Evolutionary conservation across 2,888 invertebrate species (phyloP).

Genomic region (Eudemis profundana): DNA sequence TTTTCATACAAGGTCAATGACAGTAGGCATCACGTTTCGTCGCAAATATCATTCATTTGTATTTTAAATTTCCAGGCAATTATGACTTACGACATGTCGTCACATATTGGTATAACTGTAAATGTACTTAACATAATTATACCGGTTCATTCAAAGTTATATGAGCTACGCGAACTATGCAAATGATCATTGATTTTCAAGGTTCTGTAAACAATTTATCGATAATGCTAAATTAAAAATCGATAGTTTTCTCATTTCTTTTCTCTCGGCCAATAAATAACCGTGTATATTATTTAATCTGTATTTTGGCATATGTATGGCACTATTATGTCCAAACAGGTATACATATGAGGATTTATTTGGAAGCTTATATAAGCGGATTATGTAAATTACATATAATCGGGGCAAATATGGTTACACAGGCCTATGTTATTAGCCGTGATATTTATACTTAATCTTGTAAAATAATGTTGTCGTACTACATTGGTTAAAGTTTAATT

Average conservation of each 20-base stretch:
- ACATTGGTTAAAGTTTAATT: slow-evolving; percentile 3
- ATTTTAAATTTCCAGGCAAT: not conserved
- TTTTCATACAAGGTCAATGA: not conserved
- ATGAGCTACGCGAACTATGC: not conserved
- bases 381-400: slow-evolving; percentile 36
- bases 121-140: not conserved
- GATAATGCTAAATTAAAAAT: slow-evolving; percentile 17
- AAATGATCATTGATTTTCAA: slow-evolving; percentile 11
- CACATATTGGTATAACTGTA: not conserved
- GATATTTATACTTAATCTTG: slow-evolving; percentile 23
- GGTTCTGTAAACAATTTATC: slow-evolving; percentile 5
- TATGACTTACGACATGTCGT: not conserved
- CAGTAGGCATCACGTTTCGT: not conserved
- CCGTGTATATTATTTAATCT: slow-evolving; percentile 36
- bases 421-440: not conserved
- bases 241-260: slow-evolving; percentile 29
- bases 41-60: slow-evolving; percentile 3
- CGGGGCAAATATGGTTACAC: slow-evolving; percentile 25
- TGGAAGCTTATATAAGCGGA: slow-evolving; percentile 27
- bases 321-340: slow-evolving; percentile 29
- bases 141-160: slow-evolving; percentile 8
- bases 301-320: slow-evolving; percentile 31
- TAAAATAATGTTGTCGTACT: slow-evolving; percentile 6
- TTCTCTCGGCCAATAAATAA: slow-evolving; percentile 30
- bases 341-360: slow-evolving; percentile 13